These are phyloP conservation scores for Nothocercus nigrocapillus DNA, from an alignment of 2,113 vertebrate genomes.

Conservation along the genomic window DNA sequence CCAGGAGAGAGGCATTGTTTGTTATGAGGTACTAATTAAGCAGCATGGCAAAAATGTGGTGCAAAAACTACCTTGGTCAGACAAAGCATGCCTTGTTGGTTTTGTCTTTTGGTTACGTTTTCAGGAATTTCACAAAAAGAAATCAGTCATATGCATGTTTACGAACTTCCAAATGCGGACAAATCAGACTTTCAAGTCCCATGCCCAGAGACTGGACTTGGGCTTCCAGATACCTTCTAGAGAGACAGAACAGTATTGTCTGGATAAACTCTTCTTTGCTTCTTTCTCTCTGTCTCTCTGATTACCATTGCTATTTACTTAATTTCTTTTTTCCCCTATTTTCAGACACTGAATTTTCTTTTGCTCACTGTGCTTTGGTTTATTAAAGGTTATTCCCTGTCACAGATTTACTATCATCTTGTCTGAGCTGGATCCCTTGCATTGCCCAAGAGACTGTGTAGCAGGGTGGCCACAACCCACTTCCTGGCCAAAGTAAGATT, in stretches of 20 bases:
- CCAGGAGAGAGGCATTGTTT: not conserved
- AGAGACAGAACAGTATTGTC: not conserved
- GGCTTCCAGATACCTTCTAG: not conserved
- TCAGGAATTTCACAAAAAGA: constrained; percentile 14
- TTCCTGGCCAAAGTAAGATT: not conserved
- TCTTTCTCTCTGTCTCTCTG: not conserved
- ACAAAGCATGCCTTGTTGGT: not conserved
- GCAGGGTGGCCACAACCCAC: not conserved
- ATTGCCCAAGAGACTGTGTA: not conserved
- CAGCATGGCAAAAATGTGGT: not conserved
- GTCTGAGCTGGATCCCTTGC: not conserved
- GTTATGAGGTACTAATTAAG: not conserved
- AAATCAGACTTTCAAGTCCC: constrained; percentile 8
- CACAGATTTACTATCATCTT: not conserved
- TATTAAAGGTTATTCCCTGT: not conserved
- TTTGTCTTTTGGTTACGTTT: not conserved
- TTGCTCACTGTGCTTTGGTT: not conserved
- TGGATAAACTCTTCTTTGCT: not conserved
- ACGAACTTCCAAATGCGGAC: not conserved
- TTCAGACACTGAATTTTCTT: not conserved
- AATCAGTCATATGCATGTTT: not conserved
- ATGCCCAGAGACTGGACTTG: not conserved
- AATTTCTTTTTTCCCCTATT: not conserved
- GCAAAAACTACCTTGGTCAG: not conserved
- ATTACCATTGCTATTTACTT: not conserved